phyloP scores from a whole-genome alignment of 2,888 invertebrate species.

The Cantharis lateralis region DNA sequence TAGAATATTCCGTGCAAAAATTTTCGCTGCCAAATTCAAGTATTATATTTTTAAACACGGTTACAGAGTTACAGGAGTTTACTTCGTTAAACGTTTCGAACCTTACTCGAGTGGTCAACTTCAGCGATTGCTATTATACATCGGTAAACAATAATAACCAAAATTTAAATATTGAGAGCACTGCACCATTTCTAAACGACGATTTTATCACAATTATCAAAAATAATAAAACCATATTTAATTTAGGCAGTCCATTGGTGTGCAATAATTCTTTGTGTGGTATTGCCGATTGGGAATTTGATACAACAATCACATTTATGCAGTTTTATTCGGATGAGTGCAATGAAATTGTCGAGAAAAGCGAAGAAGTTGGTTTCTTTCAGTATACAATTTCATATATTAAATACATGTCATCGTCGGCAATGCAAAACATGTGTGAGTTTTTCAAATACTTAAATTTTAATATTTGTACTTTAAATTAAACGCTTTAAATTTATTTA shows the following conservation, averaged over 20 bases:
- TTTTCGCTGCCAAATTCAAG: not conserved
- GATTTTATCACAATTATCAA: slow-evolving; percentile 12
- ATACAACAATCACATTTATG: not conserved
- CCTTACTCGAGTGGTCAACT: not conserved
- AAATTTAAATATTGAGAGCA: slow-evolving; percentile 7
- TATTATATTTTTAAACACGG: not conserved
- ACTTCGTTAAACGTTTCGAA: not conserved
- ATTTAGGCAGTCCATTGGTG: slow-evolving; percentile 25
- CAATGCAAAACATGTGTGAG: not conserved
- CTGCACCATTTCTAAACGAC: not conserved
- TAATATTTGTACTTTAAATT: not conserved
- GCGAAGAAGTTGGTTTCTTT: not conserved
- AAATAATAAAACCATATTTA: slow-evolving; percentile 8
- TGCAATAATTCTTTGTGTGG: slow-evolving; percentile 18
- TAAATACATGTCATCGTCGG: not conserved
- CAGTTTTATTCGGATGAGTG: not conserved
- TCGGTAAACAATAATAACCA: not conserved
- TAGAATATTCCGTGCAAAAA: not conserved
- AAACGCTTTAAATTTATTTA: not conserved
- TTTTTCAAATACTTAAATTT: not conserved
- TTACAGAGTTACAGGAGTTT: not conserved
- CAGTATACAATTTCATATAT: not conserved
- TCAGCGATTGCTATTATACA: slow-evolving; percentile 20
- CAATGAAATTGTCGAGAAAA: not conserved
- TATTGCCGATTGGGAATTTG: slow-evolving; percentile 13